A percentile compares a stretch with the other conserved stretches of the same genome.
Evolutionary conservation across 1,140 invertebrate species (phyloP).

Genomic region (Euglossa dilemma): DNA sequence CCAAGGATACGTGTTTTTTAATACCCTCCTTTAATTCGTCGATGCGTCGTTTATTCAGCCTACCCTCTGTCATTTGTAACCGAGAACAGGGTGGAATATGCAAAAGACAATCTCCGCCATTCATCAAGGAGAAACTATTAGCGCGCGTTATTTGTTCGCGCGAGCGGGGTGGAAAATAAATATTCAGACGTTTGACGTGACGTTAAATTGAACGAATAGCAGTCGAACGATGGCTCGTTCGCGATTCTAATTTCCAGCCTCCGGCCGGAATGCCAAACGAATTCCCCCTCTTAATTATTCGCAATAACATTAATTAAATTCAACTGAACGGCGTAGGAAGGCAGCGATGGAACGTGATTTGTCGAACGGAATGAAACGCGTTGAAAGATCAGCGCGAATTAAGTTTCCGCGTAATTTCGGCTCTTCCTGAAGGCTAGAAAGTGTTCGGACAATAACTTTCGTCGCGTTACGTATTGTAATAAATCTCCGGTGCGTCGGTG

Average conservation of each 20-base stretch:
- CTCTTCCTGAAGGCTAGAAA: neutral
- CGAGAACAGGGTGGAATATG: too few relatives aligned
- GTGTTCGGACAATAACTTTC: neutral
- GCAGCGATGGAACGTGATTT: slow-evolving; percentile 9
- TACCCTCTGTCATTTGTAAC: too few relatives aligned
- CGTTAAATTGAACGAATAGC: slow-evolving; percentile 35
- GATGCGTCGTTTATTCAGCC: too few relatives aligned
- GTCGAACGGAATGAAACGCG: slow-evolving; percentile 3
- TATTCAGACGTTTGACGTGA: slow-evolving; percentile 20
- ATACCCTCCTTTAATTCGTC: too few relatives aligned
- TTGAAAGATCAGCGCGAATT: neutral
- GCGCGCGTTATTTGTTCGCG: neutral
- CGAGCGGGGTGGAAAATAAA: neutral
- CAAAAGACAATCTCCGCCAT: neutral
- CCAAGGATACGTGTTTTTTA: too few relatives aligned
- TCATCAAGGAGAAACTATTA: neutral
- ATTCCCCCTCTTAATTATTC: slow-evolving; percentile 23
- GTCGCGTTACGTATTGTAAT: neutral
- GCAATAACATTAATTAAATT: slow-evolving; percentile 30
- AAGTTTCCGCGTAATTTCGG: neutral
- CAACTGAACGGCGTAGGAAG: neutral
- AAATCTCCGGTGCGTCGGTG: neutral
- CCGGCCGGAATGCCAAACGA: neutral
- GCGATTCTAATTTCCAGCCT: slow-evolving; percentile 6
- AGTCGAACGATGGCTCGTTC: neutral